These are phyloP conservation scores for Erebia aethiops DNA, from an alignment of 2,888 invertebrate genomes.

Conservation along the genomic window DNA sequence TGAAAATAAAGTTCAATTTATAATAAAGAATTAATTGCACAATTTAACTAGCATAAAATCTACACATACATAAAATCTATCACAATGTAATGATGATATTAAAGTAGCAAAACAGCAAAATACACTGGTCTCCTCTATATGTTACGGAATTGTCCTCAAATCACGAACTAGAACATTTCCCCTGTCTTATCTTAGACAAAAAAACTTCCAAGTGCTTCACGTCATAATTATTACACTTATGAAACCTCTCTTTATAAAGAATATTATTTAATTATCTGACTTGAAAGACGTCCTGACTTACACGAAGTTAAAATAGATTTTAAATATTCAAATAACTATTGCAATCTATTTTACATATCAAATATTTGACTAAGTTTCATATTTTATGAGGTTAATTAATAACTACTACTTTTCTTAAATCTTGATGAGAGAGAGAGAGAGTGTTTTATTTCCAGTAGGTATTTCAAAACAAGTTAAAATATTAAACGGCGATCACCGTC, in stretches of 20 bases:
- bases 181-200: constrained; percentile 34
- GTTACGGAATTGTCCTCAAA: constrained; percentile 38
- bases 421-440: background rate
- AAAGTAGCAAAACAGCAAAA: background rate
- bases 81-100: background rate
- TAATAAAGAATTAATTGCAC: too few relatives aligned
- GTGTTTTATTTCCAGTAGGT: background rate
- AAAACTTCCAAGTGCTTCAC: constrained; percentile 25
- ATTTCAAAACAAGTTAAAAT: background rate
- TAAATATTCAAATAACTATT: constrained; percentile 1
- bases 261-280: constrained; percentile 26
- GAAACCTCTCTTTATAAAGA: constrained; percentile 29
- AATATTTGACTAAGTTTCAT: background rate
- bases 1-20: too few relatives aligned
- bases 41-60: too few relatives aligned
- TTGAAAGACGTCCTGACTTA: background rate
- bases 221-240: constrained; percentile 27
- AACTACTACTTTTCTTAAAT: background rate
- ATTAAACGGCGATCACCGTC: background rate
- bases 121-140: constrained; percentile 7
- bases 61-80: too few relatives aligned
- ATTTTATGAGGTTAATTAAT: constrained; percentile 6
- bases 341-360: background rate
- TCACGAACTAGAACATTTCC: constrained; percentile 42
- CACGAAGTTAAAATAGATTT: background rate